phyloP scores from a whole-genome alignment of 2,888 invertebrate genomes.

The Tricholauxania praeusta region DNA sequence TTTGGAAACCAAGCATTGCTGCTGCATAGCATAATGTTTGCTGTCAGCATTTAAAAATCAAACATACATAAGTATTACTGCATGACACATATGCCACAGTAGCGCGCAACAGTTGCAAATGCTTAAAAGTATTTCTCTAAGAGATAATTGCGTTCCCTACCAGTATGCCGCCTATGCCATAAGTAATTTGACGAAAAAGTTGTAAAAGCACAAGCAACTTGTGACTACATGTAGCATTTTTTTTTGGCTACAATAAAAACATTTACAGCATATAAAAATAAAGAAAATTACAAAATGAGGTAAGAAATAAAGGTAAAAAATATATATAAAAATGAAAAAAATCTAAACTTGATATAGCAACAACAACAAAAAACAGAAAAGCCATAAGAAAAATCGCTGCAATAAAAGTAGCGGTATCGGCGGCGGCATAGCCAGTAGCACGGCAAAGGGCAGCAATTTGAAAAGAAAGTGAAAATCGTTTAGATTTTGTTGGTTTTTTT shows the following conservation, averaged over 20 bases:
- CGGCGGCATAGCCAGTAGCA: slow-evolving; percentile 38
- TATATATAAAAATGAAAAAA: slow-evolving; percentile 20
- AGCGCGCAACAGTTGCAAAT: no score
- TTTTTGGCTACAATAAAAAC: not conserved
- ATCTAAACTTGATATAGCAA: not conserved
- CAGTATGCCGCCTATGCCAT: not conserved
- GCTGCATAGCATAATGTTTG: no score
- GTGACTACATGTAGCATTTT: not conserved
- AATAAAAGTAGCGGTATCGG: slow-evolving; percentile 51
- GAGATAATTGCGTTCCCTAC: not conserved
- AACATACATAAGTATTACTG: no score
- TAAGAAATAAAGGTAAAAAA: slow-evolving; percentile 47
- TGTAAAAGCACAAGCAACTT: not conserved
- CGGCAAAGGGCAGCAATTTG: slow-evolving; percentile 60
- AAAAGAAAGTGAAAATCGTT: slow-evolving; percentile 49
- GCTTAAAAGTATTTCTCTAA: not conserved
- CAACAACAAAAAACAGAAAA: not conserved
- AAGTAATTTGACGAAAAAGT: not conserved
- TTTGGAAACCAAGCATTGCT: no score
- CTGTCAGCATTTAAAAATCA: no score
- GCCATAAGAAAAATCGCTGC: slow-evolving; percentile 58
- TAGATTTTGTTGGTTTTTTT: slow-evolving; percentile 19
- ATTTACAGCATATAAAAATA: slow-evolving; percentile 52
- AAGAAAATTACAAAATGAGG: slow-evolving; percentile 60
- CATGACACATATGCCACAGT: no score